Evolutionary conservation across 2,797 vertebrate species (phyloP), one percentile per base, ranked within the genome.

Genomic region (Lacerta viridis): DNA sequence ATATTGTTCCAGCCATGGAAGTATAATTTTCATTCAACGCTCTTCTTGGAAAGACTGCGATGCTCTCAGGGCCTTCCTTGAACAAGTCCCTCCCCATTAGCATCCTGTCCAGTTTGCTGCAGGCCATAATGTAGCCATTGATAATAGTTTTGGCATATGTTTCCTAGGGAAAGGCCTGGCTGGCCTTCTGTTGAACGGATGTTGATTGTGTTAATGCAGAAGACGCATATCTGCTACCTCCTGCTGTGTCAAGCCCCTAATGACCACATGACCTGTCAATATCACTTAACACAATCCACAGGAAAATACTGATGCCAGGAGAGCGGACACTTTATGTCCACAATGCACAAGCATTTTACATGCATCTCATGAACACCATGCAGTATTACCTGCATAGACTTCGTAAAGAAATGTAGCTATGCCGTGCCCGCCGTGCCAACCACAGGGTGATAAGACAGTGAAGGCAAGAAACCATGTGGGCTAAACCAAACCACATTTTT

Each of bases 141-240:
- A 86, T 93, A 92, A 94, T 92, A 95, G 91, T 93, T 95, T 93
- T 94, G 93, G 93, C 92, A 95, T 84, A 88, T 86, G 94, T 87
- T 95, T 95, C 93, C 90, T 92, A 88, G 92, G 94, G 94, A 94
- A 95, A 89, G 91, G 87, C 92, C 92, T 86, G 3, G 80, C 80
- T 87, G 92, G 89, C 91, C 93, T 92, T 93, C 90, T 94, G 69
- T 39, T 87, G 90, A 93, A 93, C 0, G 78, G 87, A 93, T 94
- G 93, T 89, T 59, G 50, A 84, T 91, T 89, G 92, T 89, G 83
- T 87, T 93, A 93, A 94, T 90, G 91, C 90, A 90, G 90, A 89
- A 95, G 94, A 90, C 79, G 84, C 83, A 89, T 7, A 88, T 18
- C 91, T 90, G 90, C 76, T 41, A 36, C 90, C 95, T 94, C 94